Evolutionary conservation across 2,888 invertebrate genomes (phyloP), one percentile per base, ranked within the genome.

Genomic region (Heliconius aoede): DNA sequence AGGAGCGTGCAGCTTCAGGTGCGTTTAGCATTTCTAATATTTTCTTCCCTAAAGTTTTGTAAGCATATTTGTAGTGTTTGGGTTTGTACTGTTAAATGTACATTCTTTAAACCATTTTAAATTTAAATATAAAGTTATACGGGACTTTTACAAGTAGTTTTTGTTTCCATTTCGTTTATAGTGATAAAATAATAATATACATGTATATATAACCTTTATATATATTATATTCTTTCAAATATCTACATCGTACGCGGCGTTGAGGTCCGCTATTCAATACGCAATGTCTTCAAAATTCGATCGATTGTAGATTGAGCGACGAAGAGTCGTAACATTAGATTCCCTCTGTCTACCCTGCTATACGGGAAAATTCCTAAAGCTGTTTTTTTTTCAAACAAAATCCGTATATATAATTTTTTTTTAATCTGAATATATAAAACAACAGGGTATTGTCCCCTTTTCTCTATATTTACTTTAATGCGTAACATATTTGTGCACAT

Each of bases 1-100:
- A 46, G 46, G 46, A 46, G 18, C 76, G 74, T 62, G n/a, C 46
- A 67, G 40, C 40, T 72, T 72, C 69, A 62, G 51, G 69, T 69
- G 69, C 75, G 61, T 69, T 58, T 75, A 71, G 75, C 51, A 71
- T 71, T 71, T 71, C 61, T 61, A 69, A 64, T 71, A 75, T 75
- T 75, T 62, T 68, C 58, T 28, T 36, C 61, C 58, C 55, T 51
- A 55, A 30, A 51, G 36, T 69, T 71, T 58, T 21, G 40, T 61
- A n/a, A 72, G 72, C 72, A 72, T 61, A 72, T 72, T 72, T 36
- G 32, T 36, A 18, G 21, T 72, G 32, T 72, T 60, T 72, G 13
- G 24, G 24, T 11, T 58, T 58, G 26, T 72, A 9, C 32, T 24
- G 32, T 40, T 60, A 30, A 30, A 69, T 15, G 24, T 55, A 69